These are phyloP conservation scores for Gymnoscopelus microlampas DNA, from an alignment of 2,797 vertebrate species.

Conservation along the genomic window DNA sequence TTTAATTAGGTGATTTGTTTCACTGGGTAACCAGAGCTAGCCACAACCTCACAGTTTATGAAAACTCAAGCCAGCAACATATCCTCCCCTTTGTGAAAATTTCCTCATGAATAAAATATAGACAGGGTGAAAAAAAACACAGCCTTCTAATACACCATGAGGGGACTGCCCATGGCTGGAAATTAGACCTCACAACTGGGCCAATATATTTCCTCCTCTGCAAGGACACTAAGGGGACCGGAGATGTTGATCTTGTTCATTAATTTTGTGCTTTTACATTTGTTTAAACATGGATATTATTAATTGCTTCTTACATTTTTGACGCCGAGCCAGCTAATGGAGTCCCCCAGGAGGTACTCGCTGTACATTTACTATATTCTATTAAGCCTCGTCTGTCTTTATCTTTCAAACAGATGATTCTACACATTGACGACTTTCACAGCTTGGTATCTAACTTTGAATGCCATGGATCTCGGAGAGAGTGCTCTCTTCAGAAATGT, in stretches of 20 bases:
- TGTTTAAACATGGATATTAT: conserved; percentile 14
- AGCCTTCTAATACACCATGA: conserved; percentile 11
- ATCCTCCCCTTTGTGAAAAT: conserved; percentile 56
- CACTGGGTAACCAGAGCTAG: conserved; percentile 71
- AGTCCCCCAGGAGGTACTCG: background rate
- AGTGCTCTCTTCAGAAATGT: background rate
- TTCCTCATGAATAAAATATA: conserved; percentile 72
- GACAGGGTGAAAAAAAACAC: conserved; percentile 26
- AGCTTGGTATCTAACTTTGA: background rate
- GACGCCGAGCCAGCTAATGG: conserved; percentile 13
- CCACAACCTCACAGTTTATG: conserved; percentile 69
- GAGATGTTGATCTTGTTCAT: conserved; percentile 11
- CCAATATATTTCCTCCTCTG: conserved; percentile 22
- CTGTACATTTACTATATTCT: background rate
- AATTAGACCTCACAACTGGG: conserved; percentile 39
- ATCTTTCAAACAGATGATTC: background rate
- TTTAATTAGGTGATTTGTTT: conserved; percentile 82
- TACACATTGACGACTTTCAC: background rate
- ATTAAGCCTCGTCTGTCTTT: conserved; percentile 8
- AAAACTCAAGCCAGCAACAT: conserved; percentile 68
- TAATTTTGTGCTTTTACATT: conserved; percentile 21
- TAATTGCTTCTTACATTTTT: conserved; percentile 1
- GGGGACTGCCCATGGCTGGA: conserved; percentile 31
- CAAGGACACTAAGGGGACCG: conserved; percentile 16
- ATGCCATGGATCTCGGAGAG: conserved; percentile 1